These are phyloP conservation scores for Sinella curviseta DNA, from an alignment of 1,140 invertebrate genomes.

Conservation along the genomic window DNA sequence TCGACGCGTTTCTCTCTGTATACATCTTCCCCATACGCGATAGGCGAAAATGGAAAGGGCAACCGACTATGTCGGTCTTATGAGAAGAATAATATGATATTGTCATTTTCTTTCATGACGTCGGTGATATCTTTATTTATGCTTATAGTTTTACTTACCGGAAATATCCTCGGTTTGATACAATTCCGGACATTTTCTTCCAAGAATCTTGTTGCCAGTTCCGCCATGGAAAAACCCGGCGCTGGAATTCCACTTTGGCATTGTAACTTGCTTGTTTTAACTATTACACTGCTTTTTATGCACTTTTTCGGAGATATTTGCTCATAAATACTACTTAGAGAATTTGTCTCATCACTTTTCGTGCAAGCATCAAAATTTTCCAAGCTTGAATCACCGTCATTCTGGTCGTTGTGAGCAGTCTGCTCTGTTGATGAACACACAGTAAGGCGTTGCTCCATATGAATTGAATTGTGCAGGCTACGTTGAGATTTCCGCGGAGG, in stretches of 20 bases:
- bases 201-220: conserved; percentile 40
- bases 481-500: neutral
- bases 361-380: neutral
- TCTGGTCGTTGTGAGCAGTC: neutral
- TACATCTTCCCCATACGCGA: neutral
- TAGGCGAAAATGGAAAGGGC: neutral
- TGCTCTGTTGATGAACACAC: too few species aligned
- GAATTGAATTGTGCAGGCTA: neutral
- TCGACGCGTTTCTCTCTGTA: neutral
- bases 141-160: conserved; percentile 35
- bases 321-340: conserved; percentile 16
- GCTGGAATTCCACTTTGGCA: neutral
- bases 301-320: conserved; percentile 18
- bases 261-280: neutral
- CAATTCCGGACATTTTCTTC: conserved; percentile 47
- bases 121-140: conserved; percentile 8
- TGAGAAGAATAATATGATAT: neutral
- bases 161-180: conserved; percentile 48
- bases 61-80: neutral
- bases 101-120: neutral
- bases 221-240: conserved; percentile 25
- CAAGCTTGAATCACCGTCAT: neutral
- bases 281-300: neutral
- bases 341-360: conserved; percentile 16
- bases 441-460: too few species aligned